A percentile compares a stretch with the other conserved stretches of the same genome.
These are phyloP conservation scores for Achroia grisella DNA, from an alignment of 1,140 invertebrate species.

Conservation along the genomic window DNA sequence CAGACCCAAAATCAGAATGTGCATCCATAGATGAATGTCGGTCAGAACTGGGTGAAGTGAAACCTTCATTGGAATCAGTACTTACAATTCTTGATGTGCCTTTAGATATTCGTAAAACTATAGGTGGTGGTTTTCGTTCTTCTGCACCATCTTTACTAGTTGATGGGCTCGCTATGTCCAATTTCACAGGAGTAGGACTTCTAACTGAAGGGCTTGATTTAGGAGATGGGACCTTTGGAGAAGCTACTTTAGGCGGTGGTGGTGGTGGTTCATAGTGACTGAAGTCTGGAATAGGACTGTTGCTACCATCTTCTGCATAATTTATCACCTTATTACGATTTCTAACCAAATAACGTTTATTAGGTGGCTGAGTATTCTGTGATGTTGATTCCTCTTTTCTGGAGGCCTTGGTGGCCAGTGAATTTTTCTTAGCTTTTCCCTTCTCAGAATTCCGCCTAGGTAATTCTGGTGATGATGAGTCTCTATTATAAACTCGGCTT, in stretches of 20 bases:
- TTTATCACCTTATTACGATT: conserved; percentile 70
- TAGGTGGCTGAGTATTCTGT: conserved; percentile 61
- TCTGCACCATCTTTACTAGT: conserved; percentile 62
- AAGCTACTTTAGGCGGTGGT: conserved; percentile 15
- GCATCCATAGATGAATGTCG: conserved; percentile 65
- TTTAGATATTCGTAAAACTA: conserved; percentile 77
- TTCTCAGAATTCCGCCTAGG: conserved; percentile 63
- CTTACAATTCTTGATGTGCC: conserved; percentile 77
- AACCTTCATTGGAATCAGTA: conserved; percentile 76
- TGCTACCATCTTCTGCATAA: conserved; percentile 71
- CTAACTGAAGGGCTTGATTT: conserved; percentile 68
- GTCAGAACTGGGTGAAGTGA: conserved; percentile 69
- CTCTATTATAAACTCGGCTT: conserved; percentile 51
- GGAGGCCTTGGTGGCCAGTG: conserved; percentile 62
- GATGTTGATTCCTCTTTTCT: conserved; percentile 56
- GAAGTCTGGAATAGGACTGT: conserved; percentile 66
- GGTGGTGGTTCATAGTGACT: conserved; percentile 43
- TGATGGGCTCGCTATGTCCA: conserved; percentile 62
- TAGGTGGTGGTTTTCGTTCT: conserved; percentile 72
- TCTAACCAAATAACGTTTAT: conserved; percentile 64
- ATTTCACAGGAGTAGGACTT: conserved; percentile 54
- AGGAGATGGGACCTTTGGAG: conserved; percentile 42
- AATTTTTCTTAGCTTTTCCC: conserved; percentile 54
- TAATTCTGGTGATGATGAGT: conserved; percentile 64
- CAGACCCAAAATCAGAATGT: conserved; percentile 53